Evolutionary conservation across 2,888 invertebrate genomes (phyloP).

Genomic region (Drosophila seclusa): DNA sequence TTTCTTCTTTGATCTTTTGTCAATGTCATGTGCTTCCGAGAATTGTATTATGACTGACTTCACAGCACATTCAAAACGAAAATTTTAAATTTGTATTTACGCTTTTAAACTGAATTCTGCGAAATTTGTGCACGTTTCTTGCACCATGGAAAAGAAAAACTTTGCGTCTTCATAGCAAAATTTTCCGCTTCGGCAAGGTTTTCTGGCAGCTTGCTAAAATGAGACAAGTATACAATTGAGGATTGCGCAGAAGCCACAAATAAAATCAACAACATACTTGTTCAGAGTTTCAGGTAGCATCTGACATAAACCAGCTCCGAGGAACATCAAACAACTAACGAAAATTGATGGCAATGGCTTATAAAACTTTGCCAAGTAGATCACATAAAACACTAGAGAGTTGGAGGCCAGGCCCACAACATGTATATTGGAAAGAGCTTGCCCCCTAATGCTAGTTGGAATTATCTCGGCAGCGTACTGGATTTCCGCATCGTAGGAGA

Average conservation of each 20-base stretch:
- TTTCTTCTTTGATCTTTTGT: not conserved
- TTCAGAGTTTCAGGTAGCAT: slow-evolving; percentile 87
- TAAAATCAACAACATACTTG: slow-evolving; percentile 82
- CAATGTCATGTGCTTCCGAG: not conserved
- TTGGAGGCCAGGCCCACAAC: slow-evolving; percentile 87
- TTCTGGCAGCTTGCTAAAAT: slow-evolving; percentile 85
- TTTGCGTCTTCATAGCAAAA: slow-evolving; percentile 86
- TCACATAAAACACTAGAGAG: slow-evolving; percentile 86
- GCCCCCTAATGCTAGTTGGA: slow-evolving; percentile 87
- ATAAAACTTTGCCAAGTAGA: slow-evolving; percentile 85
- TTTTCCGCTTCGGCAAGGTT: slow-evolving; percentile 87
- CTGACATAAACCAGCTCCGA: slow-evolving; percentile 86
- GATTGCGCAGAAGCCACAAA: not conserved
- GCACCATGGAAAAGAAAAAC: slow-evolving; percentile 85
- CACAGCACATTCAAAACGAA: not conserved
- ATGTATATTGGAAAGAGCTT: slow-evolving; percentile 87
- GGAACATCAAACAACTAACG: slow-evolving; percentile 85
- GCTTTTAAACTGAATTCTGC: not conserved
- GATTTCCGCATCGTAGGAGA: slow-evolving; percentile 88
- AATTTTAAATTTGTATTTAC: not conserved
- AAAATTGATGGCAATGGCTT: slow-evolving; percentile 86
- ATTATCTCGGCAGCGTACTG: slow-evolving; percentile 88
- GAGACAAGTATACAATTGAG: not conserved
- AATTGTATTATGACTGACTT: not conserved
- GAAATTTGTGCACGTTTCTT: slow-evolving; percentile 13